Base-by-base conservation (phyloP, 1,140 invertebrate species). In the Thrips palmi region DNA sequence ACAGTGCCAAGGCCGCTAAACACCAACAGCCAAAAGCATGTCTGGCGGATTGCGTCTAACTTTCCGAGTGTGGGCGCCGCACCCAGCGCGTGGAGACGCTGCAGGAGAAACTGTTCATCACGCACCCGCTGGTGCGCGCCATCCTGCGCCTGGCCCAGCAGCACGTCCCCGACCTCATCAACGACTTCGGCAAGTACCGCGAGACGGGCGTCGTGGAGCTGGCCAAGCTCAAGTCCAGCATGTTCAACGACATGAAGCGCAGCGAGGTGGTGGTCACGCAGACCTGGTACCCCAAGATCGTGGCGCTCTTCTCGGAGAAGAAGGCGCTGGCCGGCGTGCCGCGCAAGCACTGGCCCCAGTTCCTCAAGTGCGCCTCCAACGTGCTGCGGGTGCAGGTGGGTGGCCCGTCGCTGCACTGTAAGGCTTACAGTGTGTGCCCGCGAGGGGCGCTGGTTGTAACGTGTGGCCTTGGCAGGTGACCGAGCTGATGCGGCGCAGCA, bases 401-500 rank as follows among this genome's bases (percentile, higher is more conserved):
- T 3, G 18, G 4, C n/a, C n/a, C n/a, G n/a, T n/a, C n/a, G n/a
- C n/a, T n/a, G n/a, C 24, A 22, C 4, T 2, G 17, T 19, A 5
- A 14, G 15, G 33, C 8, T 8, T 35, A 19, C 11, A 35, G 2
- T 14, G 18, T 21, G 14, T 4, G 19, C 19, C 33, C 4, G 4
- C 4, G 4, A 34, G 17, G 14, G n/a, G n/a, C n/a, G n/a, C 4
- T 19, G 36, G 22, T 17, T 33, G 4, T 15, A 52, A 63, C n/a
- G n/a, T n/a, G n/a, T n/a, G n/a, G n/a, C n/a, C n/a, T n/a, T n/a
- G n/a, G n/a, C 60, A 68, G 52, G 56, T 72, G 7, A 60, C 60
- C 15, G 52, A 57, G 34, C 42, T 58, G 14, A 58, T 69, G 28
- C 58, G 60, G 24, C 50, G 58, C 2, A 70, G 64, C 1, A 60